Conservation (phyloP, 1,140 invertebrate species). For the Heterodera carotae region DNA sequence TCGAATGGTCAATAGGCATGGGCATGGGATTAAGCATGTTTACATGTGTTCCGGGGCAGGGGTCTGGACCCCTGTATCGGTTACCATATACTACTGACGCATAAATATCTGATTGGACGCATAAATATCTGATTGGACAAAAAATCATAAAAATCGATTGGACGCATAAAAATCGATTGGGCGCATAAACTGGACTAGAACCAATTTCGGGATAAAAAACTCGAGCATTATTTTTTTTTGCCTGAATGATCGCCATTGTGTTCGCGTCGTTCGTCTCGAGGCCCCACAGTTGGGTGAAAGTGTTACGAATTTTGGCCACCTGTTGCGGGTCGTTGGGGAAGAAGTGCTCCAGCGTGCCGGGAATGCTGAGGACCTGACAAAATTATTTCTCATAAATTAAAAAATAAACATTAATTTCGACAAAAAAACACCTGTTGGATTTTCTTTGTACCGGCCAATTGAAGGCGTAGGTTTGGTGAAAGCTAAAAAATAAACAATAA, state of each 20-base stretch:
- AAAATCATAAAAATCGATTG: too few species aligned
- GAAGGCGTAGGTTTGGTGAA: conserved; percentile 83
- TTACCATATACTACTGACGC: too few species aligned
- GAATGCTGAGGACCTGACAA: conserved; percentile 62
- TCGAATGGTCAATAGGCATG: too few species aligned
- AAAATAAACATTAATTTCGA: not conserved
- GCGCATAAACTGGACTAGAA: too few species aligned
- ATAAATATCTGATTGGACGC: too few species aligned
- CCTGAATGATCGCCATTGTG: conserved; percentile 48
- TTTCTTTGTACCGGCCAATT: conserved; percentile 72
- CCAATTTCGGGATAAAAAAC: not conserved
- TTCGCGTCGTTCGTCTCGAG: conserved; percentile 71
- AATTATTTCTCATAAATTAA: not conserved
- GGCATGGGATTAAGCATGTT: too few species aligned
- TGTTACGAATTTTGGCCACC: conserved; percentile 72
- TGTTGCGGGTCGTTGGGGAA: conserved; percentile 66
- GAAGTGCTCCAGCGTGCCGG: conserved; percentile 77
- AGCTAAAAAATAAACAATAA: conserved; percentile 91
- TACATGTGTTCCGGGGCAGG: too few species aligned
- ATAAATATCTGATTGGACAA: too few species aligned
- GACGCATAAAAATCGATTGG: too few species aligned
- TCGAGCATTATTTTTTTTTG: not conserved
- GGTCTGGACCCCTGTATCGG: too few species aligned
- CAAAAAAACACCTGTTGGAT: conserved; percentile 63
- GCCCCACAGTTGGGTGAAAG: conserved; percentile 87